Evolutionary conservation across 2,888 invertebrate species (phyloP).

Genomic region (Ceraclea dissimilis): DNA sequence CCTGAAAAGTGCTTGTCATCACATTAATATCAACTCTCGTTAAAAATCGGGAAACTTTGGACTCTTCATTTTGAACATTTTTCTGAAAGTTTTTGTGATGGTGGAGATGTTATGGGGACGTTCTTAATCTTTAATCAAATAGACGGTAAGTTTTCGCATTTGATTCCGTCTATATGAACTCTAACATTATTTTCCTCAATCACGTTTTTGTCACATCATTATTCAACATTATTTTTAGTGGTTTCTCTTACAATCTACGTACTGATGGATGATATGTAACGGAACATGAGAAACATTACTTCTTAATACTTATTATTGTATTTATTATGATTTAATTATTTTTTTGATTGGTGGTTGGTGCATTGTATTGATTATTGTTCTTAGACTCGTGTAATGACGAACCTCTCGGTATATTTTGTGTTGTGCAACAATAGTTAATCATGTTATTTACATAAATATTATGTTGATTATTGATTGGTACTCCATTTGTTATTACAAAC

Average conservation of each 20-base stretch:
- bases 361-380: constrained; percentile 26
- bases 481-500: constrained; percentile 5
- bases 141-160: no score
- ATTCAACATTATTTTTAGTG: constrained; percentile 22
- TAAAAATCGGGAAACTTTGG: no score
- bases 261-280: constrained; percentile 23
- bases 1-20: no score
- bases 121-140: no score
- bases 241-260: constrained; percentile 24
- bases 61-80: no score
- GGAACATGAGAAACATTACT: constrained; percentile 7
- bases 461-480: no score
- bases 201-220: not conserved
- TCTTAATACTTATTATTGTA: not conserved
- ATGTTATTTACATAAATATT: no score
- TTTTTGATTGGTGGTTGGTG: constrained; percentile 20
- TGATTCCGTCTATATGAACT: not conserved
- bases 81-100: no score
- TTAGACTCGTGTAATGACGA: constrained; percentile 28
- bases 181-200: no score
- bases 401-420: constrained; percentile 9
- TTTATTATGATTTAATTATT: constrained; percentile 6
- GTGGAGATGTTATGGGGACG: no score
- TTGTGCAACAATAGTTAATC: not conserved
- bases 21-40: no score